These are phyloP conservation scores for Cataglyphis rosenhaueri DNA, from an alignment of 2,888 invertebrate species.

Conservation along the genomic window DNA sequence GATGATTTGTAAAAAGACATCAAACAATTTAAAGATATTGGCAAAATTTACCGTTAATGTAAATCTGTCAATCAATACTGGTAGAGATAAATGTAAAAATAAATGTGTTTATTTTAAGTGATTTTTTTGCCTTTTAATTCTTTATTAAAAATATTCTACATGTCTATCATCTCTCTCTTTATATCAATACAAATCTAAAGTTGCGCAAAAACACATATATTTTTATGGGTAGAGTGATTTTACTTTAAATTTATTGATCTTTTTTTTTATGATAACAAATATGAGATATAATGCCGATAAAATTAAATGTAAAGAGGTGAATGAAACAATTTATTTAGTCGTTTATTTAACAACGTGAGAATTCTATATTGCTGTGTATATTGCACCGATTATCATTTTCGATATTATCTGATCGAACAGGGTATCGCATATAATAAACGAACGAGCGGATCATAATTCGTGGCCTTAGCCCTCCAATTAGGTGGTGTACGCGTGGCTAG, in stretches of 20 bases:
- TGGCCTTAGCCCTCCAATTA: slow-evolving; percentile 61
- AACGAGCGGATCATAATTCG: slow-evolving; percentile 56
- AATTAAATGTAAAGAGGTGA: background rate
- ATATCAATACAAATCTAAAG: background rate
- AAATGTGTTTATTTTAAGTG: background rate
- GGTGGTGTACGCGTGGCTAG: slow-evolving; percentile 46
- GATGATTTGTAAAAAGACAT: background rate
- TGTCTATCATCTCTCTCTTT: background rate
- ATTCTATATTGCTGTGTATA: background rate
- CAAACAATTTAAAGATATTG: background rate
- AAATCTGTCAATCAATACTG: background rate
- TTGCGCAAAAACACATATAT: background rate
- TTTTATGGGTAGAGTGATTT: background rate
- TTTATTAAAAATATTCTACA: background rate
- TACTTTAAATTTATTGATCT: background rate
- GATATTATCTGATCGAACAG: slow-evolving; percentile 23
- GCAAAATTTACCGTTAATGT: background rate
- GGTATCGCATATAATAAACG: slow-evolving; percentile 28
- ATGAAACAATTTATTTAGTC: background rate
- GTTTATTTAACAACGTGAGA: slow-evolving; percentile 32
- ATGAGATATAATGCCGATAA: background rate
- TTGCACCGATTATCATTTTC: slow-evolving; percentile 21
- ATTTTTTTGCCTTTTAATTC: background rate
- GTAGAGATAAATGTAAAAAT: background rate
- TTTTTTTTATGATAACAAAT: background rate